Percentiles rank a stretch among this genome's conserved stretches.
These are phyloP conservation scores for Plumapathes pennacea DNA, from an alignment of 92 coral and sea anemone species.

Conservation along the genomic window DNA sequence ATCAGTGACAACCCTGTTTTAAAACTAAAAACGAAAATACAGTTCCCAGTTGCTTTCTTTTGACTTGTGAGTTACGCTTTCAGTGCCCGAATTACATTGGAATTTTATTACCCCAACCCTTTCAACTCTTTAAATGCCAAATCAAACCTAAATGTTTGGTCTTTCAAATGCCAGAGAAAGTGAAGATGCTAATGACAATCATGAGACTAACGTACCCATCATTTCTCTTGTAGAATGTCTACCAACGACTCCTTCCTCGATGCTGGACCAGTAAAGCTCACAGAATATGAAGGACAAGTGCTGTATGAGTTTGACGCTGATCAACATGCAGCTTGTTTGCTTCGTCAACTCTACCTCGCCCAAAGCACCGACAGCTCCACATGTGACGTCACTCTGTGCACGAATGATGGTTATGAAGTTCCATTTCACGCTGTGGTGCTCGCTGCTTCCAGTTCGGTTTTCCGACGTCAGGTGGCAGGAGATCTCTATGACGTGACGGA, in stretches of 20 bases:
- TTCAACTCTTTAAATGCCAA: too few species aligned
- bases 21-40: too few species aligned
- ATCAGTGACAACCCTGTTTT: too few species aligned
- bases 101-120: too few species aligned
- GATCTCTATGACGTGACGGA: slow-evolving; percentile 8
- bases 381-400: slow-evolving; percentile 24
- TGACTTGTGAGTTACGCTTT: too few species aligned
- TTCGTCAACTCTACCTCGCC: slow-evolving; percentile 46
- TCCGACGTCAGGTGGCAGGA: slow-evolving; percentile 2
- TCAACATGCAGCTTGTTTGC: slow-evolving; percentile 39
- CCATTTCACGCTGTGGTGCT: slow-evolving; percentile 40
- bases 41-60: too few species aligned
- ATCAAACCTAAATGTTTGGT: too few species aligned
- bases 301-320: slow-evolving; percentile 40
- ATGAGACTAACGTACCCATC: too few species aligned
- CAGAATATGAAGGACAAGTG: slow-evolving; percentile 1
- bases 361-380: slow-evolving; percentile 21
- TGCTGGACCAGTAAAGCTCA: slow-evolving; percentile 1
- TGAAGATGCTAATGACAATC: too few species aligned
- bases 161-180: too few species aligned
- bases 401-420: slow-evolving; percentile 5
- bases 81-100: too few species aligned
- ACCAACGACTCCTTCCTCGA: slow-evolving; percentile 5
- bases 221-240: too few species aligned
- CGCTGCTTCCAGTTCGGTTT: slow-evolving; percentile 40